phyloP scores from a whole-genome alignment of 2,113 vertebrate species.

The crab-eating macaque (Macaca fascicularis) region DNA sequence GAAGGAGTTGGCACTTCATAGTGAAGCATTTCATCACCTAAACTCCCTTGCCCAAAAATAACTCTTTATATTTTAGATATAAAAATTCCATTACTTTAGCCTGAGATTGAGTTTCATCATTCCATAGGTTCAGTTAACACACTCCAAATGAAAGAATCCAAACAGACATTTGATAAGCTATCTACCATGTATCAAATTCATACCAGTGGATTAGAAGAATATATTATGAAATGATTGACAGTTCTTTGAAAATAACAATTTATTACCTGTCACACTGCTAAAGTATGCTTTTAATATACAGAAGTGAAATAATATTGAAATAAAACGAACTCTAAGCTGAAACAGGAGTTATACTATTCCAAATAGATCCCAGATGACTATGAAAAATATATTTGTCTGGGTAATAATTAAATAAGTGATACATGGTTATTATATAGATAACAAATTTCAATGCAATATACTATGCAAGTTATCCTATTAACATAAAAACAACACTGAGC shows the following conservation, averaged over 20 bases:
- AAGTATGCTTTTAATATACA: conserved; percentile 49
- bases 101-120: conserved; percentile 55
- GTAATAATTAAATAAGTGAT: conserved; percentile 20
- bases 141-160: conserved; percentile 51
- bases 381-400: conserved; percentile 49
- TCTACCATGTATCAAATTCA: conserved; percentile 27
- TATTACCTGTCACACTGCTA: conserved; percentile 44
- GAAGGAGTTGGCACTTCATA: not conserved
- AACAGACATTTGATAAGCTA: conserved; percentile 64
- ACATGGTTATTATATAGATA: not conserved
- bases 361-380: conserved; percentile 65
- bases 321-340: conserved; percentile 49
- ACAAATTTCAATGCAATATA: not conserved
- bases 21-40: conserved; percentile 51
- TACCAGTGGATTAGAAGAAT: conserved; percentile 23
- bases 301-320: conserved; percentile 52
- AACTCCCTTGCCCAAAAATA: not conserved
- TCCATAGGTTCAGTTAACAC: conserved; percentile 48
- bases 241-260: conserved; percentile 38
- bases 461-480: not conserved
- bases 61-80: conserved; percentile 39
- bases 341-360: conserved; percentile 12
- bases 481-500: not conserved
- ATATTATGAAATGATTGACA: conserved; percentile 56
- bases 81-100: conserved; percentile 52